Conservation (phyloP, 2,113 vertebrate species). For the Pachycephala philippinensis region DNA sequence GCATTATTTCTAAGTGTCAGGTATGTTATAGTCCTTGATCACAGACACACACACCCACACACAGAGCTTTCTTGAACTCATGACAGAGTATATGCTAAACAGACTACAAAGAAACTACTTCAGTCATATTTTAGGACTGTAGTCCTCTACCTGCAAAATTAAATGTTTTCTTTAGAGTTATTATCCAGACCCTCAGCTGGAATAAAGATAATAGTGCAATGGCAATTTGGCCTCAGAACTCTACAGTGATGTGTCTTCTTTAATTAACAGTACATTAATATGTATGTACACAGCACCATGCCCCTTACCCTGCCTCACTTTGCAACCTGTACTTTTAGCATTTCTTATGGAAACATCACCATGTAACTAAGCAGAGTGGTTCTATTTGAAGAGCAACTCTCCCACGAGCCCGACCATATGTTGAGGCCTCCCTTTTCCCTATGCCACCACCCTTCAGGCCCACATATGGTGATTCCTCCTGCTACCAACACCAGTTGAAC, state of each 20-base stretch:
- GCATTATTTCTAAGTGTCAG: neutral
- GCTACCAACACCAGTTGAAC: neutral
- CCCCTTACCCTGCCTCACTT: neutral
- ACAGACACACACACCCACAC: neutral
- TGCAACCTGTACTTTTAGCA: neutral
- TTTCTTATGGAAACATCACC: neutral
- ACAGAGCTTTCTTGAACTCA: neutral
- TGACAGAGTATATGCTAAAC: neutral
- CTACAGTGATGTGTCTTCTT: neutral
- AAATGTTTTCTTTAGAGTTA: neutral
- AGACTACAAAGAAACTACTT: neutral
- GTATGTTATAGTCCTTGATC: neutral
- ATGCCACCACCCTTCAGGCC: neutral
- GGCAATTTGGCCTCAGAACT: neutral
- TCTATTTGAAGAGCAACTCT: neutral
- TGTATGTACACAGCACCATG: neutral
- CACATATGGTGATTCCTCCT: neutral
- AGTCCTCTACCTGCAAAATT: neutral
- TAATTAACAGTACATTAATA: neutral
- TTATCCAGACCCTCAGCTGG: neutral
- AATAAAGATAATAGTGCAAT: neutral
- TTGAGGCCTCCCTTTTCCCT: neutral
- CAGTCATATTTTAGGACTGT: neutral
- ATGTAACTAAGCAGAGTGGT: neutral
- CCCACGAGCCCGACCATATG: neutral